Base-by-base conservation (phyloP, 2,888 invertebrate species). In the Elysia crispata region DNA sequence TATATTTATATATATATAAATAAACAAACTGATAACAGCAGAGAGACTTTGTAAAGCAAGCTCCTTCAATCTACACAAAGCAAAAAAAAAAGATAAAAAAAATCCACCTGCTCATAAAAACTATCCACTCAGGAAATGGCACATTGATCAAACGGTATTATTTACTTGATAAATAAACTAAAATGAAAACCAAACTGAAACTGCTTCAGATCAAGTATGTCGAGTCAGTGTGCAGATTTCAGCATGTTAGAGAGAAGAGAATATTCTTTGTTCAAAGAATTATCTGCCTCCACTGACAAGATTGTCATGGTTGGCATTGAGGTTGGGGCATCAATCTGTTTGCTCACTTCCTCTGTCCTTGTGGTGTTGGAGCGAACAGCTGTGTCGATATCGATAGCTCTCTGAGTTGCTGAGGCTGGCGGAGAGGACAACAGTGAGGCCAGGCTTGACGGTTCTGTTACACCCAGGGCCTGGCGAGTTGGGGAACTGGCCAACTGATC, bases 201-300 rank as follows among this genome's bases (percentile, higher is more conserved):
- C 60, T 60, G 60, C n/a, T 60, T 13, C 41, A 60, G 25, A 60
- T 23, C 3, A 41, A 41, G 3, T 11, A 3, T 41, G 41, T 18
- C 11, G 41, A 23, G 41, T 76, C 31, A 80, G 50, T 80, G 75
- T 60, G 80, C 60, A 20, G 80, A 80, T 31, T 80, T 80, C 62
- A 80, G 70, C 80, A 80, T 80, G 33, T 70, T 80, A 1, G 80
- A 80, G 15, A 80, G 57, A 0, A 80, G 62, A 8, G 80, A 76
- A 62, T 80, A 80, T 41, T 80, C 80, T 70, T 70, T 80, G 60
- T 75, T 30, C 20, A 80, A 62, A 11, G 80, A 57, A 11, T 80
- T 76, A 30, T 80, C 80, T 6, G 41, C 41, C 60, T 60, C n/a
- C 6, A 23, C 25, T 13, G n/a, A 15, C n/a, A 60, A 6, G 3